Evolutionary conservation across 2,113 vertebrate species (phyloP).

Genomic region (Corapipo altera): DNA sequence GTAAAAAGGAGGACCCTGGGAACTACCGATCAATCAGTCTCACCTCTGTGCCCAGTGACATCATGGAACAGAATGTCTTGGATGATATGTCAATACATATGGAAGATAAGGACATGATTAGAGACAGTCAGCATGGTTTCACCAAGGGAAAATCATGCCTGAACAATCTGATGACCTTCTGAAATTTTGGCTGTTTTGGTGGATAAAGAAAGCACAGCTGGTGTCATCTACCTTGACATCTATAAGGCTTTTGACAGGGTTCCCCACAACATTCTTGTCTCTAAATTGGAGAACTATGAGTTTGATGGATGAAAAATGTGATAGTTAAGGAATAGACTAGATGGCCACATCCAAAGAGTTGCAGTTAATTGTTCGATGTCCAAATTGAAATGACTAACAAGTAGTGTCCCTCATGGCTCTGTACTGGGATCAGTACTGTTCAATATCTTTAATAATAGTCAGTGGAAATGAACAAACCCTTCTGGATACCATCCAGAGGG

Average conservation of each 20-base stretch:
- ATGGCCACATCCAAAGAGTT: not conserved
- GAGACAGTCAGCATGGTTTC: not conserved
- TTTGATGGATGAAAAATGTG: not conserved
- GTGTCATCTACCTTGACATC: not conserved
- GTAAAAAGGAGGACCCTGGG: not conserved
- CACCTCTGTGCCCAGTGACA: not conserved
- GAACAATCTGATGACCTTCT: not conserved
- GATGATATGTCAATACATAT: not conserved
- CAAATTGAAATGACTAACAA: not conserved
- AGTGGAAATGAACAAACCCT: not conserved
- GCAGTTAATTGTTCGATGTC: not conserved
- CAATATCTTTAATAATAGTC: not conserved
- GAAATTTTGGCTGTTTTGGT: too few species aligned
- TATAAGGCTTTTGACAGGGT: not conserved
- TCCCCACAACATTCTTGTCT: not conserved
- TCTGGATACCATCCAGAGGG: not conserved
- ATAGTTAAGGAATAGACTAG: not conserved
- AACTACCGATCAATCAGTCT: not conserved
- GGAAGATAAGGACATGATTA: not conserved
- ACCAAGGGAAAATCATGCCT: not conserved
- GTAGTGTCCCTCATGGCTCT: not conserved
- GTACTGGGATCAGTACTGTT: not conserved
- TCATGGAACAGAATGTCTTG: not conserved
- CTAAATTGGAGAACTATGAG: not conserved
- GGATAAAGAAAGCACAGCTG: not conserved